Base-by-base conservation (phyloP, 2,113 vertebrate species). In the Polypterus bichir region DNA sequence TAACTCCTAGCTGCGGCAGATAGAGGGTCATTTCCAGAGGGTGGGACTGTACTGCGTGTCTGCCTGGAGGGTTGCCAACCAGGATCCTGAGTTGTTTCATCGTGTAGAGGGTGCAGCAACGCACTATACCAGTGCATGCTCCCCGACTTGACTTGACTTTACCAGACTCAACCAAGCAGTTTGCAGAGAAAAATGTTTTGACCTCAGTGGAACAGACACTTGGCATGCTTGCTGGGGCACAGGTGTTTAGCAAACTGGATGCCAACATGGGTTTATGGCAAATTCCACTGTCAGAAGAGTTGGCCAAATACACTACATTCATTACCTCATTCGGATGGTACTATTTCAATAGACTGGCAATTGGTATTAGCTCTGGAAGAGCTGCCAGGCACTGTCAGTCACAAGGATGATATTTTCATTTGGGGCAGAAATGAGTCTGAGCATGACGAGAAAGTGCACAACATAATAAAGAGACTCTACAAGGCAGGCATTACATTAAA, bases 361-460 rank as follows among this genome's bases (percentile, higher is more conserved):
- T 59, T 59, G 58, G 44, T 11, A 4, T 59, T 47, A 47, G 9
- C 44, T 9, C 58, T 46, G 54, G 54, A 27, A 52, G 49, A 52
- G 2, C n/a, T n/a, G n/a, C n/a, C n/a, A 56, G 54, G 54, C 49
- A 52, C 10, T 57, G 4, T 59, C 9, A 47, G 58, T 4, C 58
- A 59, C 8, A 59, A 47, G 58, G 58, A 59, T 46, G 58, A 59
- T 46, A 59, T 59, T 8, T 8, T 59, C 10, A 47, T 46, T 8
- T 46, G 9, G 6, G 3, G 46, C 46, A 5, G 46, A 5, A 7
- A 44, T 46, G 9, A 27, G 7, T 4, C 9, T 9, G 64, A 74
- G 47, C 70, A 73, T 3, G 49, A 71, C 3, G 2, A 8, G 9
- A 4, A 9, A 4, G 8, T 59, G 10, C 4, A 47, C 7, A 9